Conservation (phyloP, 2,113 vertebrate genomes). For the Gobius niger region DNA sequence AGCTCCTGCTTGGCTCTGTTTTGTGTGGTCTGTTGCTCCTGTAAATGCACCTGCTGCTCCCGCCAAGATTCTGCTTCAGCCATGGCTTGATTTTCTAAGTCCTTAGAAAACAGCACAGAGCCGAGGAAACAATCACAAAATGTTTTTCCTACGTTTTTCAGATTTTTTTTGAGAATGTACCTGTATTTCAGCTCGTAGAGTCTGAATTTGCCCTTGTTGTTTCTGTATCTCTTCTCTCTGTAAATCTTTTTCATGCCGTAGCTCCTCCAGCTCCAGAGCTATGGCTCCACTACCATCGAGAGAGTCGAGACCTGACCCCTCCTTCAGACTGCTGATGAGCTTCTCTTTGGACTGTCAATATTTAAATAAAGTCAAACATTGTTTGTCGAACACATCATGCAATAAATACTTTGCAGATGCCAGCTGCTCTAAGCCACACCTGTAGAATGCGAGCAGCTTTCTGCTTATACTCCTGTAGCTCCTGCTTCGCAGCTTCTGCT, state of each 20-base stretch:
- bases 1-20: conserved; percentile 85
- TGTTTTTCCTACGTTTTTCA: background rate
- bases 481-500: conserved; percentile 85
- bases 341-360: conserved; percentile 93
- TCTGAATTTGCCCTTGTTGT: conserved; percentile 86
- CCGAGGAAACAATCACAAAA: too few species aligned
- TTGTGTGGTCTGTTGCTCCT: conserved; percentile 83
- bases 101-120: conserved; percentile 68
- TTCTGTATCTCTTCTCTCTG: conserved; percentile 94
- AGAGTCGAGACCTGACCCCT: conserved; percentile 92
- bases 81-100: conserved; percentile 88
- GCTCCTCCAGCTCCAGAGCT: conserved; percentile 89
- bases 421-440: conserved; percentile 56
- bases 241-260: conserved; percentile 90
- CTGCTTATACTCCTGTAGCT: conserved; percentile 93
- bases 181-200: conserved; percentile 88
- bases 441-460: conserved; percentile 96
- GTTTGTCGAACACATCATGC: background rate
- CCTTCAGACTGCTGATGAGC: conserved; percentile 96
- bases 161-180: conserved; percentile 39
- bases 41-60: conserved; percentile 86
- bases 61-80: conserved; percentile 86
- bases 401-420: background rate
- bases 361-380: conserved; percentile 6
- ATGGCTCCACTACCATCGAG: conserved; percentile 80